Base-by-base conservation (phyloP, 2,113 vertebrate species). In the Falco punctatus region DNA sequence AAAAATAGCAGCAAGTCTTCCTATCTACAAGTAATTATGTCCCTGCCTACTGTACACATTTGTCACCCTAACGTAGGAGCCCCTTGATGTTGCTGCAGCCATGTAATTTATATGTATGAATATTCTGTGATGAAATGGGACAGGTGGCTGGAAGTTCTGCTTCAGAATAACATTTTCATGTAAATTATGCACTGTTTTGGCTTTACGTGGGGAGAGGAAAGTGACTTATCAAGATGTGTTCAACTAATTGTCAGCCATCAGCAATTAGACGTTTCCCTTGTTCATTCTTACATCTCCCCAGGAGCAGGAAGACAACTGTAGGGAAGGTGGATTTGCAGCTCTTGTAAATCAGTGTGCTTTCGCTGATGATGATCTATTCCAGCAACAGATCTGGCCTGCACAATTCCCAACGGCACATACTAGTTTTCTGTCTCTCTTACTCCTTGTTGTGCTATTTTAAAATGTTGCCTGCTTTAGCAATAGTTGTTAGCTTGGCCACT, bases 111-210 rank as follows among this genome's bases (percentile, higher is more conserved):
- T 97, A 91, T 59, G 44, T 94, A 72, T 97, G 97, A 98, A 97
- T 98, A 97, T 98, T 97, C 97, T 61, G 21, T 83, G 92, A 86
- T 97, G 96, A 79, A 97, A 73, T 65, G 70, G 95, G 95, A 95
- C 98, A 98, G 97, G 97, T 98, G 92, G 97, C 96, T 97, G 95
- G 92, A 75, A 97, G 96, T 94, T 91, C 97, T 97, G 93, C 94
- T 97, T 90, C 82, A n/a, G 94, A 97, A 95, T 91, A 97, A 97
- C 96, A 93, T 96, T 97, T 96, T 92, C 90, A 49, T 97, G 96
- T 94, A 75, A 88, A 97, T 97, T 48, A 80, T 92, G 92, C 93
- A 40, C 94, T 88, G 90, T 93, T 97, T 96, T 55, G 94, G 95
- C 81, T 92, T 96, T 30, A 66, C 35, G 3, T 81, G 91, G 88